Evolutionary conservation across 2,888 invertebrate genomes (phyloP), one percentile per base, ranked within the genome.

Genomic region (Polydrusus pterygomalis): DNA sequence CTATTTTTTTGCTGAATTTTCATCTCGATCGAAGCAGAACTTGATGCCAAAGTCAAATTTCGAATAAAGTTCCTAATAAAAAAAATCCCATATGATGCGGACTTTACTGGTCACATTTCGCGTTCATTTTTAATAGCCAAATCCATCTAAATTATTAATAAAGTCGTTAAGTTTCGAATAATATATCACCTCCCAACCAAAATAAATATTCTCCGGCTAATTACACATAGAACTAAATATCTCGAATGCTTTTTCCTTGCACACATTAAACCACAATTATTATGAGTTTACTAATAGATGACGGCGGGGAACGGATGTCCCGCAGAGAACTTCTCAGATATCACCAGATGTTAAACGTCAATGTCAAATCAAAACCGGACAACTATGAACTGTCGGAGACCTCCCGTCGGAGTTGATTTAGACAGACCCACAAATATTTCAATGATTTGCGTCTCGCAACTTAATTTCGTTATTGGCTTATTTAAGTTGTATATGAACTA

Each of bases 291-390:
- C 70, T 70, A 63, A 62, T 62, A 62, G 49, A 70, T 11, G 56
- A 38, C 71, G 64, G 51, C 70, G 58, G 63, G 70, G 62, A 58
- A 45, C 82, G 82, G 82, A 82, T 82, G 82, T 82, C 81, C 82
- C 82, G 82, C 82, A 81, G 82, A 79, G 79, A 80, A 79, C 78
- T 68, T 78, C 79, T 81, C 82, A 82, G 82, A 77, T 79, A 79
- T 82, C 58, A 60, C 77, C 83, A 83, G 83, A 83, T 83, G 83
- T 82, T 82, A 75, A 77, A 80, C 79, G 79, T 83, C 82, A 83
- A 81, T 82, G 83, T 83, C 83, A 82, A 78, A 80, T 79, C 78
- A 79, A 79, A 79, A 79, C 79, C 78, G 81, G 81, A 82, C 81
- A 81, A 79, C 63, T 74, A 74, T 56, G 74, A 47, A 74, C 78